Percentiles rank a stretch among this genome's conserved stretches.
These are phyloP conservation scores for Melanophora roralis DNA, from an alignment of 2,888 invertebrate genomes.

Conservation along the genomic window DNA sequence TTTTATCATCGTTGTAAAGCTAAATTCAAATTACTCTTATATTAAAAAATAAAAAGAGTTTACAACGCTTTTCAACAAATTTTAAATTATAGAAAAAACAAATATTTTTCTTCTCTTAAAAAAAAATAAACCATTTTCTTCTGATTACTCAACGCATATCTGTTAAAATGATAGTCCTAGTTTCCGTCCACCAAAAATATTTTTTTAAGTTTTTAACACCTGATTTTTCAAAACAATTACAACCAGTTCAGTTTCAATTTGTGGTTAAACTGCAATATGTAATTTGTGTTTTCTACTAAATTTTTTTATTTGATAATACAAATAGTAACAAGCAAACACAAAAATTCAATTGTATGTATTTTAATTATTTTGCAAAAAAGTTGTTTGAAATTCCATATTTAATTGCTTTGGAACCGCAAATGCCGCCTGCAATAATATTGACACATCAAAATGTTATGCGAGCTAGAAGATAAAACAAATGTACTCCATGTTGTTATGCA, in stretches of 20 bases:
- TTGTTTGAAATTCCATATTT: constrained; percentile 70
- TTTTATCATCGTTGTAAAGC: too few relatives aligned
- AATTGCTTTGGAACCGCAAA: constrained; percentile 70
- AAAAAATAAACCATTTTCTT: too few relatives aligned
- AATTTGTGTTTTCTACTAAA: not conserved
- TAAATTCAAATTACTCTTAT: too few relatives aligned
- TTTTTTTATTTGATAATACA: constrained; percentile 12
- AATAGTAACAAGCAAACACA: not conserved
- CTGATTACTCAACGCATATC: too few relatives aligned
- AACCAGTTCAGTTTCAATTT: constrained; percentile 49
- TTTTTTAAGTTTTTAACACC: constrained; percentile 6
- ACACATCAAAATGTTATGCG: constrained; percentile 71
- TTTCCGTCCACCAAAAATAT: too few relatives aligned
- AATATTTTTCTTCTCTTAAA: too few relatives aligned
- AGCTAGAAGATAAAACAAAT: constrained; percentile 69
- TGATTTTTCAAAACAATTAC: constrained; percentile 32
- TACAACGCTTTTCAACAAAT: too few relatives aligned
- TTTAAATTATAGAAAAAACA: too few relatives aligned
- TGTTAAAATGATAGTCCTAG: too few relatives aligned
- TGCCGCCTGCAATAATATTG: constrained; percentile 69
- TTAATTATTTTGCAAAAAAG: too few relatives aligned
- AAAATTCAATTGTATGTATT: not conserved
- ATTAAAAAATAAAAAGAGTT: too few relatives aligned
- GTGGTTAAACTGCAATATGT: constrained; percentile 26
- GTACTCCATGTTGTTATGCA: constrained; percentile 40